phyloP scores from a whole-genome alignment of 1,140 invertebrate species.

The Rhizoglyphus robini region DNA sequence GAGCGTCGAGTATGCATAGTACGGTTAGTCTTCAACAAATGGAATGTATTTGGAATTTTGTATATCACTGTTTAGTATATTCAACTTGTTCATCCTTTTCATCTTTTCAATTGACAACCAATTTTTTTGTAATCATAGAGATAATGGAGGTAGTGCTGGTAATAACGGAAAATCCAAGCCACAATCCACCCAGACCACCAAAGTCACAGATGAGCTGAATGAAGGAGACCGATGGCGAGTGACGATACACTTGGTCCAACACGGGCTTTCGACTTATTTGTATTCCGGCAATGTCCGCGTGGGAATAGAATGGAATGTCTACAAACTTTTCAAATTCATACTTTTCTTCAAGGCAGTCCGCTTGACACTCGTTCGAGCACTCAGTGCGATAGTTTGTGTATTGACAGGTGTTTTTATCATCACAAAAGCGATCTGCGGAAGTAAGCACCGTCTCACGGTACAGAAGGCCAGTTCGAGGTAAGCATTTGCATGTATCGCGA shows the following conservation, averaged over 20 bases:
- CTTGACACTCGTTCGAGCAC: constrained; percentile 14
- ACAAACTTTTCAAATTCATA: constrained; percentile 16
- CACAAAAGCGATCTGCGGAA: constrained; percentile 3
- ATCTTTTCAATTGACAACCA: background rate
- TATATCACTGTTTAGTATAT: too few relatives aligned
- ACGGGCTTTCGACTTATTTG: constrained; percentile 5
- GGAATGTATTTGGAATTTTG: too few relatives aligned
- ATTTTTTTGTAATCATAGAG: background rate
- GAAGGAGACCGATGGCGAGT: constrained; percentile 12
- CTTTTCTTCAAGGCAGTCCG: constrained; percentile 8
- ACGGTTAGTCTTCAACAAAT: too few relatives aligned
- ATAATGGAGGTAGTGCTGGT: constrained; percentile 9
- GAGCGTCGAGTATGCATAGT: too few relatives aligned
- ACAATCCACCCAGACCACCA: constrained; percentile 16
- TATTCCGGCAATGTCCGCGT: constrained; percentile 3
- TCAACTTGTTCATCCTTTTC: background rate
- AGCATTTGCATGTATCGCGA: constrained; percentile 9
- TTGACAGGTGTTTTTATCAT: constrained; percentile 8
- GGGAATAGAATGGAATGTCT: constrained; percentile 12
- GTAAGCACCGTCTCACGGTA: background rate
- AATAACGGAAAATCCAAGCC: constrained; percentile 16
- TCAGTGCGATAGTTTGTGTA: constrained; percentile 15
- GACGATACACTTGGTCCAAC: background rate
- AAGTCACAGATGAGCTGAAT: constrained; percentile 19
- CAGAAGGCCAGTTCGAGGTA: constrained; percentile 1